Evolutionary conservation across 2,113 vertebrate species (phyloP).

Genomic region (Smithornis capensis): DNA sequence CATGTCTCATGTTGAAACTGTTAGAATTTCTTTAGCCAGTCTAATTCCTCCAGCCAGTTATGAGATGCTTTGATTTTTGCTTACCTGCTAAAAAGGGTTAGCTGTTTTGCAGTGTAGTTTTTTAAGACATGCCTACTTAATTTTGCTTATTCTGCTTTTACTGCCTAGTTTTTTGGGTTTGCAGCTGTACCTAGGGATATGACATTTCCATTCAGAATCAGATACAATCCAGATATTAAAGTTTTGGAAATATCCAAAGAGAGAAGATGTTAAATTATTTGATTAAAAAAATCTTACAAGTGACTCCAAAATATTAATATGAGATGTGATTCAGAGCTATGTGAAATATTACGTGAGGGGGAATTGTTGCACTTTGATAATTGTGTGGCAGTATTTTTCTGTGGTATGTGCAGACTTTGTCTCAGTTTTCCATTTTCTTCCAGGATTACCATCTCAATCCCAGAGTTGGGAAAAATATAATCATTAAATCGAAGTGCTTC

Average conservation of each 20-base stretch:
- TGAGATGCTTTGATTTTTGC: neutral
- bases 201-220: neutral
- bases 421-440: neutral
- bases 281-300: neutral
- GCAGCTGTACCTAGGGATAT: neutral
- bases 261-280: neutral
- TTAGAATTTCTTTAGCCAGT: neutral
- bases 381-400: neutral
- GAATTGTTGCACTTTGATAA: neutral
- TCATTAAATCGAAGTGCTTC: slow-evolving; percentile 45
- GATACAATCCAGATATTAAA: neutral
- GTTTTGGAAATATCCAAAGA: neutral
- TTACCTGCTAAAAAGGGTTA: neutral
- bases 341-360: neutral
- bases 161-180: neutral
- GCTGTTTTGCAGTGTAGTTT: neutral
- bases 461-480: neutral
- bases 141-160: neutral
- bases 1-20: neutral
- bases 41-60: neutral
- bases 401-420: neutral
- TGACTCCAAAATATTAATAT: neutral
- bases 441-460: neutral
- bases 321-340: neutral
- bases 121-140: neutral